phyloP scores from a whole-genome alignment of 2,888 invertebrate species.

The Hyles lineata region DNA sequence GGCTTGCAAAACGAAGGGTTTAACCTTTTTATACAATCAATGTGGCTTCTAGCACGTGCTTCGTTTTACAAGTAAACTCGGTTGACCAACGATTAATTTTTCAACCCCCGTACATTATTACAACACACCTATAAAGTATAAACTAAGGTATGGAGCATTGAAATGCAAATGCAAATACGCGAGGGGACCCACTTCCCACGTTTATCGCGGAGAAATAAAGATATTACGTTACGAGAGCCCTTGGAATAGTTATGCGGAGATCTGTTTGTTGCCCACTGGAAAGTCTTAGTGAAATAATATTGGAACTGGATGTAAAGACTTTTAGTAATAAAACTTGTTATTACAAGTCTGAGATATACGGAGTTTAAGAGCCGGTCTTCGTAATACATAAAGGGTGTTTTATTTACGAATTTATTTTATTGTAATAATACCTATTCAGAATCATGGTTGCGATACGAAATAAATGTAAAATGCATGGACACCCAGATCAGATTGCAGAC shows the following conservation, averaged over 20 bases:
- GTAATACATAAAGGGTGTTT: no score
- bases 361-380: no score
- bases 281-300: not conserved
- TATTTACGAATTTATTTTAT: no score
- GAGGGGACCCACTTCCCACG: conserved; percentile 10
- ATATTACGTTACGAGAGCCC: not conserved
- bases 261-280: not conserved
- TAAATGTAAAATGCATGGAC: no score
- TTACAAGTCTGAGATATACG: no score
- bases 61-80: not conserved
- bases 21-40: not conserved
- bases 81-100: not conserved
- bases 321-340: no score
- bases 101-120: not conserved
- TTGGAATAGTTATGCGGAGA: not conserved
- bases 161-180: conserved; percentile 3
- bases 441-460: no score
- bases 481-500: no score
- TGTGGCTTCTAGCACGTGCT: not conserved
- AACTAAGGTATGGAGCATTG: not conserved
- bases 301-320: no score
- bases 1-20: not conserved
- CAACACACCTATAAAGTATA: not conserved
- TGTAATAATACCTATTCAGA: no score
- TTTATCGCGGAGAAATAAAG: not conserved